Evolutionary conservation across 2,888 invertebrate genomes (phyloP).

Genomic region (Cybosia mesomella): DNA sequence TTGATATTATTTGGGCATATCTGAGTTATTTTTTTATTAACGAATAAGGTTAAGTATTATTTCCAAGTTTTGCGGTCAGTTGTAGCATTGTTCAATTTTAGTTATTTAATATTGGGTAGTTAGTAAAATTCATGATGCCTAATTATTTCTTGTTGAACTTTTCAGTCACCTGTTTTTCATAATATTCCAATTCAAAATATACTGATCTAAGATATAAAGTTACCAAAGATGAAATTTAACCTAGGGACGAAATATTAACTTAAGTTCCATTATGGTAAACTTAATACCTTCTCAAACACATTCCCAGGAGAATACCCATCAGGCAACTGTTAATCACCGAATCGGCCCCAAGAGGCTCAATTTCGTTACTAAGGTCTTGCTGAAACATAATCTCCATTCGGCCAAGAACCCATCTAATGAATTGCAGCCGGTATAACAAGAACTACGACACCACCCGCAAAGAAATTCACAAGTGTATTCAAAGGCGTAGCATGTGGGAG

Average conservation of each 20-base stretch:
- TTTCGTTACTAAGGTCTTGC: constrained; percentile 52
- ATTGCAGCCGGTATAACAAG: constrained; percentile 48
- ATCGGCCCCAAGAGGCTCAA: constrained; percentile 61
- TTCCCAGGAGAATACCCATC: constrained; percentile 54
- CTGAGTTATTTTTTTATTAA: too few species aligned
- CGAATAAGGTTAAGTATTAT: too few species aligned
- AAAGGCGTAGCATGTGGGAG: constrained; percentile 22
- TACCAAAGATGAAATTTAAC: background rate
- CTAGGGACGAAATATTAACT: constrained; percentile 47
- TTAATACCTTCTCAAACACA: constrained; percentile 58
- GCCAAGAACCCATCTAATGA: constrained; percentile 54
- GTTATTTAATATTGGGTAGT: too few species aligned
- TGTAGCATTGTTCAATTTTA: too few species aligned
- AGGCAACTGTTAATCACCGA: constrained; percentile 66
- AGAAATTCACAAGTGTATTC: constrained; percentile 30
- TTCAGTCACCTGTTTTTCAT: background rate
- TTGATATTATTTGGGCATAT: too few species aligned
- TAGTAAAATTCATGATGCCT: background rate
- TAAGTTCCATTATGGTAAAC: constrained; percentile 61
- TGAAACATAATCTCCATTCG: constrained; percentile 53
- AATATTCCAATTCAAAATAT: background rate
- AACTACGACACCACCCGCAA: constrained; percentile 27
- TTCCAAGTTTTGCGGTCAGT: too few species aligned
- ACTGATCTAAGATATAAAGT: constrained; percentile 5
- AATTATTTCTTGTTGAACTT: background rate